Conservation (phyloP, 2,113 vertebrate species). For the Rhinichthys klamathensis region DNA sequence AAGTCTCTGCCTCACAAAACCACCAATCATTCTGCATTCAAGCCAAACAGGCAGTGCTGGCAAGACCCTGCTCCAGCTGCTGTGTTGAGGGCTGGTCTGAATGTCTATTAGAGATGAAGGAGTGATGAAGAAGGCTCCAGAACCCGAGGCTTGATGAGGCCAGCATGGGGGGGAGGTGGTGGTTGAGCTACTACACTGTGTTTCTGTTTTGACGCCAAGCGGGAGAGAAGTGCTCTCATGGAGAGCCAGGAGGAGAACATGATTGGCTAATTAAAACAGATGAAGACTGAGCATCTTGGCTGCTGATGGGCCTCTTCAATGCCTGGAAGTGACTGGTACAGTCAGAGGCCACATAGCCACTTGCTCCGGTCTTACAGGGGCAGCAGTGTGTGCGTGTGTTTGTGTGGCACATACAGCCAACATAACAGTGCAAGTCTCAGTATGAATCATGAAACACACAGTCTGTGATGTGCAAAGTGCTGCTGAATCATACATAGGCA, state of each 20-base stretch:
- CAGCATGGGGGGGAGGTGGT: background rate
- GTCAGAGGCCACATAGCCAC: background rate
- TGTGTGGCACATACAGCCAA: background rate
- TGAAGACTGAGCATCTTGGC: conserved; percentile 46
- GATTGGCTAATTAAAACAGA: conserved; percentile 51
- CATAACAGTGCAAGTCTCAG: background rate
- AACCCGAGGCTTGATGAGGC: conserved; percentile 13
- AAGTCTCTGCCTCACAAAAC: background rate
- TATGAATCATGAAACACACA: background rate
- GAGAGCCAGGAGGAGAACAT: conserved; percentile 42
- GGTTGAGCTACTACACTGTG: background rate
- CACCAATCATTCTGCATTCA: conserved; percentile 29
- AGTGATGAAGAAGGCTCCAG: conserved; percentile 24
- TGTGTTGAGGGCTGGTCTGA: conserved; percentile 39
- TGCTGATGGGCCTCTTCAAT: conserved; percentile 11
- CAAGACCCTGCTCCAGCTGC: conserved; percentile 14
- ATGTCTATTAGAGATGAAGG: conserved; percentile 45
- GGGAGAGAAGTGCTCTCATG: conserved; percentile 40
- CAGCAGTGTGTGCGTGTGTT: background rate
- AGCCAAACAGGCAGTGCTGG: conserved; percentile 11
- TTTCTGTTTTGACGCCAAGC: conserved; percentile 32
- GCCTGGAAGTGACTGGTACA: conserved; percentile 22
- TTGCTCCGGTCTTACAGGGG: background rate
- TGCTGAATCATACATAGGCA: conserved; percentile 28
- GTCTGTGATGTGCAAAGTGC: background rate